These are phyloP conservation scores for Pectinophora gossypiella DNA, from an alignment of 1,140 invertebrate species.

Conservation along the genomic window DNA sequence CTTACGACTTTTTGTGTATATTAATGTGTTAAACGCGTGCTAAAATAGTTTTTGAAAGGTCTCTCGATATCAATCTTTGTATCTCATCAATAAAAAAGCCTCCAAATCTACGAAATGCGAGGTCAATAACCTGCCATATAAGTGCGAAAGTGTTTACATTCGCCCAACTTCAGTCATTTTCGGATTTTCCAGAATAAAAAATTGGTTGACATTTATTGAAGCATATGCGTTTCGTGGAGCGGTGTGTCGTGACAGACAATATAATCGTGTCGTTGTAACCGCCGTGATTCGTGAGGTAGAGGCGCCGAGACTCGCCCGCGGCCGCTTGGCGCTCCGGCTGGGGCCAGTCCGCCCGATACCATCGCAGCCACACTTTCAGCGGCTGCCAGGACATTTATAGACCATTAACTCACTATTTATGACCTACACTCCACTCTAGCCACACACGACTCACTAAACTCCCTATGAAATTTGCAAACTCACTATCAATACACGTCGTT, in stretches of 20 bases:
- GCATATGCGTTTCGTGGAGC: too few species aligned
- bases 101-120: too few species aligned
- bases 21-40: too few species aligned
- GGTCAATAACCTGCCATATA: too few species aligned
- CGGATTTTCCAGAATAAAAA: too few species aligned
- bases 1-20: too few species aligned
- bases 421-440: constrained; percentile 12
- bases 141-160: too few species aligned
- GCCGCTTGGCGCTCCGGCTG: neutral
- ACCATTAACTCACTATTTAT: constrained; percentile 32
- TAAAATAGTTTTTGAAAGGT: too few species aligned
- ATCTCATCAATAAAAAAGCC: too few species aligned
- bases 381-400: constrained; percentile 30
- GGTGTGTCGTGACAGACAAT: neutral
- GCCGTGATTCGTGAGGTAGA: constrained; percentile 23
- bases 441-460: constrained; percentile 1
- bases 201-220: too few species aligned
- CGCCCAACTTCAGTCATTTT: too few species aligned
- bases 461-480: neutral
- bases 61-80: too few species aligned
- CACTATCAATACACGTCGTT: neutral
- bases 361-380: constrained; percentile 32
- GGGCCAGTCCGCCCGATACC: constrained; percentile 28
- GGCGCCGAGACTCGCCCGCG: constrained; percentile 12
- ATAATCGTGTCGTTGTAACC: neutral